Evolutionary conservation across 23 tunicate genomes (phyloP).

Genomic region (Botrylloides violaceus): DNA sequence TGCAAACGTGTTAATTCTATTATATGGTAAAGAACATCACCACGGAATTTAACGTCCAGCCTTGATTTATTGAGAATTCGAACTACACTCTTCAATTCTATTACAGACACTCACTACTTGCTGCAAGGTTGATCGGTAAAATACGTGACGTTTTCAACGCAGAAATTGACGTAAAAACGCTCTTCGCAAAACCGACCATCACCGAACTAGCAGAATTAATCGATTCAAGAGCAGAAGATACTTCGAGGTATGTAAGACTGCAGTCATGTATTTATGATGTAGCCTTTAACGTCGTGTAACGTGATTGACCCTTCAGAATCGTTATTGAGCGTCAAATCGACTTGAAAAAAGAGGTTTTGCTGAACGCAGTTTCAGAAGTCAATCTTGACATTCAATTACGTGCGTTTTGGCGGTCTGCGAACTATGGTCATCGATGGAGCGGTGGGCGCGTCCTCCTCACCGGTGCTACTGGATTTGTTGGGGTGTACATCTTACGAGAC

Average conservation of each 20-base stretch:
- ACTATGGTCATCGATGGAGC: conserved; percentile 26
- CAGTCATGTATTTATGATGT: too few species aligned
- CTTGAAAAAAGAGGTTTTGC: conserved; percentile 37
- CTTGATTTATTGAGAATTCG: too few species aligned
- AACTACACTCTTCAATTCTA: too few species aligned
- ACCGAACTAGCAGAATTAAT: conserved; percentile 30
- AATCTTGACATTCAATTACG: conserved; percentile 83
- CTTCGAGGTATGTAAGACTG: neutral
- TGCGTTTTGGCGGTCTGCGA: conserved; percentile 80
- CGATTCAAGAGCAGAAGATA: conserved; percentile 23
- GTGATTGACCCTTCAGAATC: neutral
- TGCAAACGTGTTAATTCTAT: too few species aligned
- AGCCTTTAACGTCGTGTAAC: too few species aligned
- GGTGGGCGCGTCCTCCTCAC: conserved; percentile 72
- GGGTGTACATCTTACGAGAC: conserved; percentile 67
- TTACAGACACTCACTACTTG: conserved; percentile 86
- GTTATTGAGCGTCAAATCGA: conserved; percentile 11
- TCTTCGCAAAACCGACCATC: conserved; percentile 71
- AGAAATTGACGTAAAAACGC: conserved; percentile 38
- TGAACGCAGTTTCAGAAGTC: conserved; percentile 35
- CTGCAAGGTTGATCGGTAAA: conserved; percentile 79
- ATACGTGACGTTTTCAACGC: conserved; percentile 44
- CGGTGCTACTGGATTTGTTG: conserved; percentile 87
- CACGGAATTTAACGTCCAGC: too few species aligned
- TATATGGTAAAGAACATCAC: too few species aligned